A percentile compares a stretch with the other conserved stretches of the same genome.
Evolutionary conservation across 2,113 vertebrate species (phyloP).

Genomic region (Eulemur rufifrons): DNA sequence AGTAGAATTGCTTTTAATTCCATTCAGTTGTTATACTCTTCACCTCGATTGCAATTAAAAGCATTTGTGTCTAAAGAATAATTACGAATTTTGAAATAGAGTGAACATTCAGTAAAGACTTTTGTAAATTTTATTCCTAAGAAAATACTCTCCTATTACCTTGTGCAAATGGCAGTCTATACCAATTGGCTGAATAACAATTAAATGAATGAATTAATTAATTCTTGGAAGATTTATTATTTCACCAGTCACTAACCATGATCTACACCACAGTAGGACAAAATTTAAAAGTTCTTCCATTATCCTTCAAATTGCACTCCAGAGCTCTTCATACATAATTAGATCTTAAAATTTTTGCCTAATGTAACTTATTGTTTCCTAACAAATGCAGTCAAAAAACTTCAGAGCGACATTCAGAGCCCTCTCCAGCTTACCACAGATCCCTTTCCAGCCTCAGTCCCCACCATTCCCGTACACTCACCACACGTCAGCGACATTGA

Average conservation of each 20-base stretch:
- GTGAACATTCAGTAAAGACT: background rate
- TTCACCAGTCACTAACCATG: background rate
- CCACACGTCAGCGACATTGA: rapidly evolving
- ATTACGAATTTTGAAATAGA: constrained; percentile 1
- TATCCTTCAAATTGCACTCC: background rate
- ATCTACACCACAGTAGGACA: background rate
- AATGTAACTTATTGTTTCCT: background rate
- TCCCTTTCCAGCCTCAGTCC: background rate
- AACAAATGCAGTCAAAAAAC: background rate
- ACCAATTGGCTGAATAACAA: background rate
- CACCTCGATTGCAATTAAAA: background rate
- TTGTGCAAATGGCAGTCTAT: background rate
- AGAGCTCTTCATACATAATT: background rate
- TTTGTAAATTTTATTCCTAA: background rate
- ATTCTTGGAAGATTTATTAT: background rate
- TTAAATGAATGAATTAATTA: background rate
- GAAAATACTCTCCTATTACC: background rate
- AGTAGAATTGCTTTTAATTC: background rate
- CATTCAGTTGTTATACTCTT: background rate
- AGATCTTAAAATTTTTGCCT: background rate
- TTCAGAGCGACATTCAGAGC: background rate
- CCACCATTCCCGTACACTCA: rapidly evolving
- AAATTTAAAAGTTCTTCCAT: background rate
- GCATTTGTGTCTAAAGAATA: background rate
- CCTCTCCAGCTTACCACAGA: background rate